Conservation (phyloP, 1,140 invertebrate genomes). For the Drosophila elegans region DNA sequence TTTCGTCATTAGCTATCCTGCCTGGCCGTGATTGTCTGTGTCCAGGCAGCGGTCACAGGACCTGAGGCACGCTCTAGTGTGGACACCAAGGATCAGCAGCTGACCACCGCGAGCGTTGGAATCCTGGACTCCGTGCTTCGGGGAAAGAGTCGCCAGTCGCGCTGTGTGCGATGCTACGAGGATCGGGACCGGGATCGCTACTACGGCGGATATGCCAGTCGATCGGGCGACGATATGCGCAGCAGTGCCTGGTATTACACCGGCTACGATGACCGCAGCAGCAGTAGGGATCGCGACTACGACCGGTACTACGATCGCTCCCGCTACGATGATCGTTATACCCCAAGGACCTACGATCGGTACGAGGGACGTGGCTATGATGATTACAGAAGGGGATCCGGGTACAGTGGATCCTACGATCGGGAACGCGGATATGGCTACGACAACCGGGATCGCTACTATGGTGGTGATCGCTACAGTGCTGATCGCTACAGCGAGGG, state of each 20-base stretch:
- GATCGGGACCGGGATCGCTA: constrained; percentile 72
- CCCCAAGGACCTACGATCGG: constrained; percentile 73
- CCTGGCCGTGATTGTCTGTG: constrained; percentile 49
- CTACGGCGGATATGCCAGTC: constrained; percentile 65
- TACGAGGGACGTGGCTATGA: constrained; percentile 83
- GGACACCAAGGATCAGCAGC: constrained; percentile 11
- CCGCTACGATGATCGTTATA: constrained; percentile 73
- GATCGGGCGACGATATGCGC: constrained; percentile 55
- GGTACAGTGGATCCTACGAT: constrained; percentile 43
- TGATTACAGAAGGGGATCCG: constrained; percentile 62
- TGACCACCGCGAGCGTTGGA: constrained; percentile 30
- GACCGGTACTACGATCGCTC: constrained; percentile 63
- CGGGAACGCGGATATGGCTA: constrained; percentile 64
- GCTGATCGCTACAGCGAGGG: constrained; percentile 72
- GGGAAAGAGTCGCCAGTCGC: constrained; percentile 75
- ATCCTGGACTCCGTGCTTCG: constrained; percentile 52
- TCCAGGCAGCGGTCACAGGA: constrained; percentile 31
- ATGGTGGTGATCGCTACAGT: constrained; percentile 70
- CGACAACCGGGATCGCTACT: constrained; percentile 66
- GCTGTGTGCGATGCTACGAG: constrained; percentile 81
- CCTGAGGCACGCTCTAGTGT: constrained; percentile 51
- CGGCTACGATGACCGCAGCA: constrained; percentile 65
- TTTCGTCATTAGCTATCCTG: constrained; percentile 45
- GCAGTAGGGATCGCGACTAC: constrained; percentile 57
- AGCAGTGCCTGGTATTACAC: constrained; percentile 72